phyloP scores from a whole-genome alignment of 30 jellyfish, hydroid and myxozoan genomes.

The Mastigias papua region DNA sequence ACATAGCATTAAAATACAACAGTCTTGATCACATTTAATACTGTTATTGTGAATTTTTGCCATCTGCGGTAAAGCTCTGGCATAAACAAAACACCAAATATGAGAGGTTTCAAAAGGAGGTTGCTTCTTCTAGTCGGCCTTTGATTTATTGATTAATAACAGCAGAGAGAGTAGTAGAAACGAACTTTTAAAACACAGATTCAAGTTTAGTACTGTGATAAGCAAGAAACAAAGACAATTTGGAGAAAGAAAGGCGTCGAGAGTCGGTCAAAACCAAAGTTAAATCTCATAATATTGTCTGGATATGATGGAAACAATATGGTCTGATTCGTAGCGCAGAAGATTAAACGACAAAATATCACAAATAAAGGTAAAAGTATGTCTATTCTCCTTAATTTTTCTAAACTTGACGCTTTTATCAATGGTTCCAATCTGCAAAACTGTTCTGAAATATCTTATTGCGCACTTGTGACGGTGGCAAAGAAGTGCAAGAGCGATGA shows the following conservation, averaged over 20 bases:
- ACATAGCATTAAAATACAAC: slow-evolving; percentile 16
- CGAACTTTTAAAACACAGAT: not conserved
- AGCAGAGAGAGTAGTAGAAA: not conserved
- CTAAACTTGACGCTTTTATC: no score
- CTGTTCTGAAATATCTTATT: no score
- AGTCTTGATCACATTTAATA: slow-evolving; percentile 4
- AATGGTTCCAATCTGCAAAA: no score
- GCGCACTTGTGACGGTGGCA: no score
- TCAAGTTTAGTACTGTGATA: not conserved
- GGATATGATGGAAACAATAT: no score
- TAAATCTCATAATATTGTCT: no score
- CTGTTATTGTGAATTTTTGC: slow-evolving; percentile 13
- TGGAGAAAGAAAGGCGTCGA: not conserved
- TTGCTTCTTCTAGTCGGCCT: not conserved
- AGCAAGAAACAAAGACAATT: not conserved
- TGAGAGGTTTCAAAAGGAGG: not conserved
- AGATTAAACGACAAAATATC: no score
- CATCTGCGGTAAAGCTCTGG: slow-evolving; percentile 14
- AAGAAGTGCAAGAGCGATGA: no score
- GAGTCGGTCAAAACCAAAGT: not conserved
- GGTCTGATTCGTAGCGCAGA: no score
- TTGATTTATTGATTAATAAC: not conserved
- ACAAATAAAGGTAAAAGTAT: no score
- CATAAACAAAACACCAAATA: not conserved
- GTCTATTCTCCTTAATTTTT: no score